These are phyloP conservation scores for Danaus plexippus DNA, from an alignment of 1,140 invertebrate genomes.

Conservation along the genomic window DNA sequence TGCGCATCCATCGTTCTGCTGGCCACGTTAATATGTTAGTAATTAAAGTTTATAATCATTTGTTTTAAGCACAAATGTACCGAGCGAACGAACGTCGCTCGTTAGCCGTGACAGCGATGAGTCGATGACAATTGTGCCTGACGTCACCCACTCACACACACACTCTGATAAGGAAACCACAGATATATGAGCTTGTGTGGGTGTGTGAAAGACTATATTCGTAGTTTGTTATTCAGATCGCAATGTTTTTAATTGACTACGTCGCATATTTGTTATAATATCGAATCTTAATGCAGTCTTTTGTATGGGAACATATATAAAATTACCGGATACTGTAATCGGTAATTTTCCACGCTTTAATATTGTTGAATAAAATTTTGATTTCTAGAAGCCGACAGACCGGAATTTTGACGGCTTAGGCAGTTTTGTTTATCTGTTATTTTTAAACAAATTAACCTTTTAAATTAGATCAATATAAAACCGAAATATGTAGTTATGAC, in stretches of 20 bases:
- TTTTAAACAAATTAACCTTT: too few relatives aligned
- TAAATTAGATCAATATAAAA: too few relatives aligned
- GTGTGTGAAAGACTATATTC: constrained; percentile 36
- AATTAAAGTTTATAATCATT: constrained; percentile 6
- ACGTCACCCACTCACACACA: constrained; percentile 53
- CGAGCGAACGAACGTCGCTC: constrained; percentile 43
- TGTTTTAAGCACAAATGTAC: constrained; percentile 21
- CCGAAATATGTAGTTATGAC: too few relatives aligned
- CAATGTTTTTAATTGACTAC: constrained; percentile 30
- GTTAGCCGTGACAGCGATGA: constrained; percentile 59
- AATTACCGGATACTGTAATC: too few relatives aligned
- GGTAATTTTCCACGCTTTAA: too few relatives aligned
- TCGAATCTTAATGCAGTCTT: constrained; percentile 12
- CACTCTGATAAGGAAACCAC: constrained; percentile 52
- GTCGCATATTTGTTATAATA: constrained; percentile 19
- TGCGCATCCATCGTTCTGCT: too few relatives aligned
- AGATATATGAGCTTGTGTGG: constrained; percentile 36
- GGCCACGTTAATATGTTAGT: too few relatives aligned
- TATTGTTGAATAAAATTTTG: too few relatives aligned
- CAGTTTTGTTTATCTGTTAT: too few relatives aligned
- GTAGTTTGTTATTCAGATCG: constrained; percentile 29
- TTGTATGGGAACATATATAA: background rate
- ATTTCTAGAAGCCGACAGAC: too few relatives aligned
- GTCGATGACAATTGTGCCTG: constrained; percentile 56
- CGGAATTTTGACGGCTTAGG: too few relatives aligned